These are phyloP conservation scores for Rhagonycha fulva DNA, from an alignment of 2,888 invertebrate genomes.

Conservation along the genomic window DNA sequence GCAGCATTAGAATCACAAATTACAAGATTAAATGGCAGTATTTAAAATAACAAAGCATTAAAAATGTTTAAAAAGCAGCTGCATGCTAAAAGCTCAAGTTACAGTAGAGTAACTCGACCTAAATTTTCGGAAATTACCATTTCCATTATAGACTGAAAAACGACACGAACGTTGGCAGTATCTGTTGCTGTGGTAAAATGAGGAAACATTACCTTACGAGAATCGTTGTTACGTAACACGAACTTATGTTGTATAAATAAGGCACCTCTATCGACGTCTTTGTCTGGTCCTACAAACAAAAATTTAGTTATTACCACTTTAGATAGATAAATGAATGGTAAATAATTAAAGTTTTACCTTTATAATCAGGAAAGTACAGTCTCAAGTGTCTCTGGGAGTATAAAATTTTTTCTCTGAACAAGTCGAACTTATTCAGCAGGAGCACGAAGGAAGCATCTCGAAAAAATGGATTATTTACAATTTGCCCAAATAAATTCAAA, in stretches of 20 bases:
- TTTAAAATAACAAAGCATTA: background rate
- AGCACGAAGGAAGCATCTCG: conserved; percentile 65
- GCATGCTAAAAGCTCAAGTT: conserved; percentile 28
- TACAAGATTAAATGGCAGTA: background rate
- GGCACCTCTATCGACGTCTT: conserved; percentile 66
- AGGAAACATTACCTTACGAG: conserved; percentile 64
- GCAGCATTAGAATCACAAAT: background rate
- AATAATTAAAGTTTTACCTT: too few species aligned
- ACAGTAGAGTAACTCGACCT: conserved; percentile 60
- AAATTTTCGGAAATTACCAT: conserved; percentile 67
- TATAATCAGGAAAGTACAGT: conserved; percentile 64
- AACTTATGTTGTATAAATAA: conserved; percentile 67
- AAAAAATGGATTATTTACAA: conserved; percentile 68
- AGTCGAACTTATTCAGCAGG: conserved; percentile 68
- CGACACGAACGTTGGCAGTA: conserved; percentile 68
- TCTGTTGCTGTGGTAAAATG: conserved; percentile 72
- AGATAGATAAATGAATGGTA: background rate
- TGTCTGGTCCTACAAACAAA: conserved; percentile 59
- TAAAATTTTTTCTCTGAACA: conserved; percentile 67
- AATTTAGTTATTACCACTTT: background rate
- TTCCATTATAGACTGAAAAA: conserved; percentile 69
- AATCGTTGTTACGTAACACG: conserved; percentile 60
- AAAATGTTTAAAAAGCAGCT: background rate
- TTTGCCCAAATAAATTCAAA: conserved; percentile 65
- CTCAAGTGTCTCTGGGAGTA: conserved; percentile 65